phyloP scores from a whole-genome alignment of 1,140 invertebrate species.

The Hypothenemus hampei region DNA sequence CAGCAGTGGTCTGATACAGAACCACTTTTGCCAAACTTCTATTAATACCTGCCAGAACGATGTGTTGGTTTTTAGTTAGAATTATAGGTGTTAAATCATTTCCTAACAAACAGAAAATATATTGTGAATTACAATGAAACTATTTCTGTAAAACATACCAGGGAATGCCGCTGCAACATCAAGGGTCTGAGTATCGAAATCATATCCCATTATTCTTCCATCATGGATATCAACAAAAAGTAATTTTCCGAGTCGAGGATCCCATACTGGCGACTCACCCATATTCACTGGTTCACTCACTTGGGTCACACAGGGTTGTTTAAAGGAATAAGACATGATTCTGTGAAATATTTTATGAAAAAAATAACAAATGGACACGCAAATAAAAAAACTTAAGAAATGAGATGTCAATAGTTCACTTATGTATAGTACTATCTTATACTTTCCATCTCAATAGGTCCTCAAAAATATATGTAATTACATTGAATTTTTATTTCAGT shows the following conservation, averaged over 20 bases:
- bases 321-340: conserved; percentile 10
- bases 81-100: conserved; percentile 54
- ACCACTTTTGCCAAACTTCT: conserved; percentile 57
- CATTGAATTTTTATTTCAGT: no score
- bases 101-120: background rate
- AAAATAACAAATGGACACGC: no score
- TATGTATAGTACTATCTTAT: no score
- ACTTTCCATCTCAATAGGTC: no score
- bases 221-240: conserved; percentile 63
- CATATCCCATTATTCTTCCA: conserved; percentile 53
- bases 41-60: conserved; percentile 62
- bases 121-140: background rate
- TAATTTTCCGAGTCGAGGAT: conserved; percentile 54
- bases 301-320: conserved; percentile 52
- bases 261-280: conserved; percentile 66
- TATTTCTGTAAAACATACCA: conserved; percentile 35
- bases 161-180: conserved; percentile 37
- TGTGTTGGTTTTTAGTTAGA: conserved; percentile 56
- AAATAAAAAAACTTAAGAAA: background rate
- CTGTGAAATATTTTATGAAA: no score
- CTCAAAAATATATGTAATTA: no score
- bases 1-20: conserved; percentile 55
- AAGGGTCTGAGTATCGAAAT: conserved; percentile 50
- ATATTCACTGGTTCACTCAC: conserved; percentile 54
- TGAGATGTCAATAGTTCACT: no score